phyloP scores from a whole-genome alignment of 2,797 vertebrate species.

The Chelonia mydas region DNA sequence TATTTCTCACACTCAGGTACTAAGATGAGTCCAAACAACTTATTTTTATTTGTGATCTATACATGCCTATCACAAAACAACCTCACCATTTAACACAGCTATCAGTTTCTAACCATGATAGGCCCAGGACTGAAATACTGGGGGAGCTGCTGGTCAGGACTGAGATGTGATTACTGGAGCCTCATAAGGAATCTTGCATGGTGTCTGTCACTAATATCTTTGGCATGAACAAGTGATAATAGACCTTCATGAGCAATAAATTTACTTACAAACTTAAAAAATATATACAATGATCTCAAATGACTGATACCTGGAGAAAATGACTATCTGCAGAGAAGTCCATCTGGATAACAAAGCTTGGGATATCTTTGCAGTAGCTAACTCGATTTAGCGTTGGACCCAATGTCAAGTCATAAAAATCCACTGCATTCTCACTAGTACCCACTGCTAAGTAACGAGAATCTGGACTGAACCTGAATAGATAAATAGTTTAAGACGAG shows the following conservation, averaged over 20 bases:
- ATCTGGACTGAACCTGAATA: constrained; percentile 93
- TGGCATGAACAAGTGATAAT: not conserved
- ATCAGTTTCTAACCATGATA: not conserved
- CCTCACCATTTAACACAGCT: not conserved
- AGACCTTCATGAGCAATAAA: not conserved
- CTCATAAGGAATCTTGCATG: not conserved
- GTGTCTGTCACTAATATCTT: not conserved
- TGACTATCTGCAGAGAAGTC: constrained; percentile 94
- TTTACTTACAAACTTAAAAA: not conserved
- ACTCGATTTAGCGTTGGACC: constrained; percentile 94
- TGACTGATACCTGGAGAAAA: constrained; percentile 81
- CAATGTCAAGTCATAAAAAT: constrained; percentile 93
- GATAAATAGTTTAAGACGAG: not conserved
- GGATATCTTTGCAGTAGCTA: constrained; percentile 96
- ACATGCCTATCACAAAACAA: not conserved
- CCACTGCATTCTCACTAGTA: constrained; percentile 94
- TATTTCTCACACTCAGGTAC: not conserved
- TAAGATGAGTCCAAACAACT: not conserved
- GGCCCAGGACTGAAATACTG: not conserved
- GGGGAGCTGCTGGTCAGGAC: not conserved
- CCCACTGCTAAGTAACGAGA: constrained; percentile 95
- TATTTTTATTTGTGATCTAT: not conserved
- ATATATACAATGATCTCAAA: not conserved
- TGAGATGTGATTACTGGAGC: not conserved
- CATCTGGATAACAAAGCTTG: constrained; percentile 97